Percentiles rank a stretch among this genome's conserved stretches.
Conservation (phyloP, 1,140 invertebrate genomes). For the Aphelenchoides besseyi region DNA sequence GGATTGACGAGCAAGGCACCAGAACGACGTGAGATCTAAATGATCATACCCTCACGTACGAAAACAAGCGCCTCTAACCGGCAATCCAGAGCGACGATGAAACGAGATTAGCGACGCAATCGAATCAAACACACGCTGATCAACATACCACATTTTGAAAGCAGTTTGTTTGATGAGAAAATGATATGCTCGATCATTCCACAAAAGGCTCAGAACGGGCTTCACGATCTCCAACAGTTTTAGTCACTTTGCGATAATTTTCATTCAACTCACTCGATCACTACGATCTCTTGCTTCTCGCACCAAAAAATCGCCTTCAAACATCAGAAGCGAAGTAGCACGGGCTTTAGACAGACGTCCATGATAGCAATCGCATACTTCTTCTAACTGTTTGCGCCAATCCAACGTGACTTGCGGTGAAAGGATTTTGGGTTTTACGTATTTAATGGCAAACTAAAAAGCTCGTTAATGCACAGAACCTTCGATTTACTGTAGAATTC, state of each 20-base stretch:
- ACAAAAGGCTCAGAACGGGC: background rate
- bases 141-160: background rate
- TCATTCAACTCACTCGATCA: slow-evolving; percentile 4
- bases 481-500: no score
- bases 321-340: background rate
- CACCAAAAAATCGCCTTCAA: slow-evolving; percentile 1
- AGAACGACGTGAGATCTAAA: background rate
- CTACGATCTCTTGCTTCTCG: background rate
- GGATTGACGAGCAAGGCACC: background rate
- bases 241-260: background rate
- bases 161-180: background rate
- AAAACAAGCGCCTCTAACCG: background rate
- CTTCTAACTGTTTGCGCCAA: background rate
- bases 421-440: no score
- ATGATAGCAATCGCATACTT: background rate
- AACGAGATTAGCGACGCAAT: slow-evolving; percentile 8
- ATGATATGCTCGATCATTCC: slow-evolving; percentile 6
- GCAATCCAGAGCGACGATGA: background rate
- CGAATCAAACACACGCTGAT: background rate
- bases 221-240: slow-evolving; percentile 6
- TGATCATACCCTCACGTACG: no score
- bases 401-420: background rate
- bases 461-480: no score
- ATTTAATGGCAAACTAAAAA: no score
- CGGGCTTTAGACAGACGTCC: background rate